These are phyloP conservation scores for Pachyseris speciosa DNA, from an alignment of 64 coral and sea anemone genomes.

Conservation along the genomic window DNA sequence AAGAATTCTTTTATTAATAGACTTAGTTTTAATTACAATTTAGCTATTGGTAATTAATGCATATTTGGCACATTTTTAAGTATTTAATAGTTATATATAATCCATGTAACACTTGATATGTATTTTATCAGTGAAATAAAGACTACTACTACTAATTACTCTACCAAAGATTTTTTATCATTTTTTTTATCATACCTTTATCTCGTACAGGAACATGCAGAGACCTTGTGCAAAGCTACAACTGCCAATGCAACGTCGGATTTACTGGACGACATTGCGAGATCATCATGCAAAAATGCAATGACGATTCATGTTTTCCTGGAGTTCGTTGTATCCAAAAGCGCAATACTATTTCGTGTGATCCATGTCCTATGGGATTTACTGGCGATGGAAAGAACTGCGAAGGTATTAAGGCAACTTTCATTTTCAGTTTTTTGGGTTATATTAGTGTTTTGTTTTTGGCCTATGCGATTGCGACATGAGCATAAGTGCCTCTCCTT, in stretches of 20 bases:
- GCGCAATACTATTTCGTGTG: not conserved
- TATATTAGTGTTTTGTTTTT: not conserved
- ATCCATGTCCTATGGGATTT: slow-evolving; percentile 26
- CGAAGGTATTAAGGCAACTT: not conserved
- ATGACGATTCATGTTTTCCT: slow-evolving; percentile 17
- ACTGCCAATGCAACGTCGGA: slow-evolving; percentile 34
- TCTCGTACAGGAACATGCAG: slow-evolving; percentile 32
- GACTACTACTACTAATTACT: no score
- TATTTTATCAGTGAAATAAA: no score
- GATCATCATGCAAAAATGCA: not conserved
- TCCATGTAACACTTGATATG: no score
- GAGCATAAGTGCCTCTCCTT: not conserved
- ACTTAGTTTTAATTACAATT: no score
- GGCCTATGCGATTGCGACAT: not conserved
- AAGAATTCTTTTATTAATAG: no score
- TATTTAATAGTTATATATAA: no score
- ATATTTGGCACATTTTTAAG: no score
- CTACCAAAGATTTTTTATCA: not conserved
- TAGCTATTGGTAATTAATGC: no score
- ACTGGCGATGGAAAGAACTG: slow-evolving; percentile 46
- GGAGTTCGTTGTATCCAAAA: slow-evolving; percentile 14
- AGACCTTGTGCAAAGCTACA: slow-evolving; percentile 35
- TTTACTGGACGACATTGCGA: slow-evolving; percentile 24
- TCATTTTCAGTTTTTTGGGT: not conserved
- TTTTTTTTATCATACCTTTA: not conserved